A percentile compares a stretch with the other conserved stretches of the same genome.
These are phyloP conservation scores for Pteria penguin DNA, from an alignment of 2,888 invertebrate species.

Conservation along the genomic window DNA sequence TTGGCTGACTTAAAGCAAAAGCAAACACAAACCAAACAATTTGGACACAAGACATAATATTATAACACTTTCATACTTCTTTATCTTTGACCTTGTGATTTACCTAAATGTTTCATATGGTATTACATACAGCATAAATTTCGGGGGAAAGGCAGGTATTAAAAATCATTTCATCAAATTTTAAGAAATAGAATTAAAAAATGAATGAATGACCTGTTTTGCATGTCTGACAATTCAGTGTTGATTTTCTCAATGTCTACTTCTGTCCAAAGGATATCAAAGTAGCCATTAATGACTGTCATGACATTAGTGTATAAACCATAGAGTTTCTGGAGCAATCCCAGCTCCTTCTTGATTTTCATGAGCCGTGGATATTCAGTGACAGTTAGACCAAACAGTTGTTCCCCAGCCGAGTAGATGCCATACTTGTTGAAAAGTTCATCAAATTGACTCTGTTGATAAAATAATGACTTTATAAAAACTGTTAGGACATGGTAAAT, in stretches of 20 bases:
- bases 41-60: too few species aligned
- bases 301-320: conserved; percentile 78
- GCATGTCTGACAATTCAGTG: conserved; percentile 75
- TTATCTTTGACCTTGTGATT: too few species aligned
- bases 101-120: too few species aligned
- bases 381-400: conserved; percentile 77
- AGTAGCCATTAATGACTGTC: conserved; percentile 77
- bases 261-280: conserved; percentile 78
- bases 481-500: not conserved
- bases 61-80: too few species aligned
- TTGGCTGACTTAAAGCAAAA: too few species aligned
- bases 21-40: too few species aligned
- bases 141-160: too few species aligned
- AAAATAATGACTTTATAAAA: not conserved
- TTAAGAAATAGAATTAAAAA: too few species aligned
- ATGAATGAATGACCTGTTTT: conserved; percentile 72
- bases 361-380: conserved; percentile 76
- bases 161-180: too few species aligned
- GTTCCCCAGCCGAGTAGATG: conserved; percentile 78
- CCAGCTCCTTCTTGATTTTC: conserved; percentile 76
- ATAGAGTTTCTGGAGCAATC: conserved; percentile 78
- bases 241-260: conserved; percentile 79
- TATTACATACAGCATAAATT: too few species aligned
- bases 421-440: conserved; percentile 75
- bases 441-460: conserved; percentile 77